Evolutionary conservation across 2,888 invertebrate genomes (phyloP).

Genomic region (Tethea ocularis): DNA sequence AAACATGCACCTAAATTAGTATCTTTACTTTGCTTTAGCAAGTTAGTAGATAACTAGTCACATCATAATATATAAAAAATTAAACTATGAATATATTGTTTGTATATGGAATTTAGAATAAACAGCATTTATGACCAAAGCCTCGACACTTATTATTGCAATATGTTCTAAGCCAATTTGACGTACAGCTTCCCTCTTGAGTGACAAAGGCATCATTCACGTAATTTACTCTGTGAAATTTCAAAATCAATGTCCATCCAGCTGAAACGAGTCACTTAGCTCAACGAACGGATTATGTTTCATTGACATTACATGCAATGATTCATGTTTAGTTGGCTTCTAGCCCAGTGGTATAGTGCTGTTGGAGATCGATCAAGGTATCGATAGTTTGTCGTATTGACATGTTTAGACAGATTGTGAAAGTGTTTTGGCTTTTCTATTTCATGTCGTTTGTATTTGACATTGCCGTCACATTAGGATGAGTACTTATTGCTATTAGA

Average conservation of each 20-base stretch:
- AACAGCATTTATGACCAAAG: neutral
- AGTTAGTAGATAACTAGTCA: too few relatives aligned
- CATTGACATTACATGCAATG: conserved; percentile 58
- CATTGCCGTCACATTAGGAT: too few relatives aligned
- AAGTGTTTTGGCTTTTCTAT: neutral
- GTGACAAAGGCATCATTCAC: conserved; percentile 3
- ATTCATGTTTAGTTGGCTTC: conserved; percentile 55
- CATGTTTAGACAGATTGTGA: neutral
- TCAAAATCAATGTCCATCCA: conserved; percentile 9
- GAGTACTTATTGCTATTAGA: too few relatives aligned
- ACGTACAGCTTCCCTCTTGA: neutral
- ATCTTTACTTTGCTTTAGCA: too few relatives aligned
- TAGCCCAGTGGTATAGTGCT: conserved; percentile 37
- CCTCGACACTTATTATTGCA: neutral
- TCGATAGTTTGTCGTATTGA: conserved; percentile 5
- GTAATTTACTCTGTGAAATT: conserved; percentile 9
- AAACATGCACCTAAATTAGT: too few relatives aligned
- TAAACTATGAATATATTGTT: too few relatives aligned
- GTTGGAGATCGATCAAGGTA: neutral
- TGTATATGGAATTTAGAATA: neutral
- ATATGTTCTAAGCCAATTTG: neutral
- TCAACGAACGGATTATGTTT: conserved; percentile 55
- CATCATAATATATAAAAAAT: too few relatives aligned
- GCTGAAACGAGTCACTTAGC: conserved; percentile 56
- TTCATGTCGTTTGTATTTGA: neutral